Evolutionary conservation across 2,888 invertebrate species (phyloP).

Genomic region (Nephrotoma flavescens): DNA sequence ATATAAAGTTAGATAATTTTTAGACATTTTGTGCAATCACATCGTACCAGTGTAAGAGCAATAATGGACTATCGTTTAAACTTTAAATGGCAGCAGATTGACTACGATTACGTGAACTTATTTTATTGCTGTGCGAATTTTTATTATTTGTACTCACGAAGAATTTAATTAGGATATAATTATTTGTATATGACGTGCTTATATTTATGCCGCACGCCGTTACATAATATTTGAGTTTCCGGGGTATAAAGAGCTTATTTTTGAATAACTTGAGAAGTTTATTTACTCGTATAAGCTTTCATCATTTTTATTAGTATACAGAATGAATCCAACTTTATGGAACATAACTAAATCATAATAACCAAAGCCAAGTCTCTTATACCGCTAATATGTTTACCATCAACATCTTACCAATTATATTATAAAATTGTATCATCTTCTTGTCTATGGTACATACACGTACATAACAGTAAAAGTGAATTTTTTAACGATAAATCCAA

Average conservation of each 20-base stretch:
- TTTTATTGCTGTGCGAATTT: not conserved
- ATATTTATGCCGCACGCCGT: no score
- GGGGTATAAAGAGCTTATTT: not conserved
- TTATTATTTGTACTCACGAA: not conserved
- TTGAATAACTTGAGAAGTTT: no score
- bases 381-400: not conserved
- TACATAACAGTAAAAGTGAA: not conserved
- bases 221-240: not conserved
- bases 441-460: not conserved
- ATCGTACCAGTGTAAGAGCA: no score
- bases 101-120: not conserved
- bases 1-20: not conserved
- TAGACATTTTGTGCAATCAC: no score
- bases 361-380: not conserved
- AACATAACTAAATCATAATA: not conserved
- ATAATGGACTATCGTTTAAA: not conserved
- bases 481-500: not conserved
- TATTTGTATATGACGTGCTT: not conserved
- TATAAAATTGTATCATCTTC: not conserved
- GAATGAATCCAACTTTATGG: not conserved
- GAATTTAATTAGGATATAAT: not conserved
- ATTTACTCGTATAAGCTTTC: no score
- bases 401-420: not conserved
- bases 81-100: not conserved
- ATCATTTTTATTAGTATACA: not conserved